A percentile compares a stretch with the other conserved stretches of the same genome.
phyloP scores from a whole-genome alignment of 2,797 vertebrate genomes.

The Sebastes cheni region DNA sequence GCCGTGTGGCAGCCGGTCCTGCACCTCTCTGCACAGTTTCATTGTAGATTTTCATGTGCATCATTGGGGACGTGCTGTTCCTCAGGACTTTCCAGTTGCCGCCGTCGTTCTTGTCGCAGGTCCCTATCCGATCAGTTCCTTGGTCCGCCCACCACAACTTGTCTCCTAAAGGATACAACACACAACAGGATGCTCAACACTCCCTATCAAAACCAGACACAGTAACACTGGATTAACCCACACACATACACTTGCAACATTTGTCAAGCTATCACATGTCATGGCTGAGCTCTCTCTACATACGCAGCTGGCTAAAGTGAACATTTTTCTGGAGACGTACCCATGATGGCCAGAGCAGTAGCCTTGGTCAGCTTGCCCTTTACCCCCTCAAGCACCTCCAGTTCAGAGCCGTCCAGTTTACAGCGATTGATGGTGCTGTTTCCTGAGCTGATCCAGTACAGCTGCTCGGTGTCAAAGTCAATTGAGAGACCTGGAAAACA shows the following conservation, averaged over 20 bases:
- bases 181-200: background rate
- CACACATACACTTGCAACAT: background rate
- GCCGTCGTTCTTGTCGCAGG: conserved; percentile 92
- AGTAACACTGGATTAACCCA: background rate
- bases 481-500: conserved; percentile 89
- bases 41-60: conserved; percentile 99
- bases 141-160: conserved; percentile 99
- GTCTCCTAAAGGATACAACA: conserved; percentile 78
- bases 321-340: conserved; percentile 71
- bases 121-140: conserved; percentile 94
- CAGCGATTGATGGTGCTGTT: conserved; percentile 93
- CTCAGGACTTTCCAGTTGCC: conserved; percentile 86
- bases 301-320: background rate
- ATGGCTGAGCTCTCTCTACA: background rate
- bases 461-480: conserved; percentile 88
- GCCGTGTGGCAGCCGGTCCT: background rate
- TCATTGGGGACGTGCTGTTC: conserved; percentile 94
- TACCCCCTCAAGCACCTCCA: conserved; percentile 87
- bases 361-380: conserved; percentile 92
- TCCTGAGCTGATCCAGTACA: conserved; percentile 98
- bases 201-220: background rate
- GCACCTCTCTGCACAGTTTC: conserved; percentile 91
- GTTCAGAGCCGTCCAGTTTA: conserved; percentile 87
- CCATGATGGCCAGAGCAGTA: conserved; percentile 96
- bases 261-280: background rate